phyloP scores from a whole-genome alignment of 2,888 invertebrate species.

The Zootermopsis nevadensis region DNA sequence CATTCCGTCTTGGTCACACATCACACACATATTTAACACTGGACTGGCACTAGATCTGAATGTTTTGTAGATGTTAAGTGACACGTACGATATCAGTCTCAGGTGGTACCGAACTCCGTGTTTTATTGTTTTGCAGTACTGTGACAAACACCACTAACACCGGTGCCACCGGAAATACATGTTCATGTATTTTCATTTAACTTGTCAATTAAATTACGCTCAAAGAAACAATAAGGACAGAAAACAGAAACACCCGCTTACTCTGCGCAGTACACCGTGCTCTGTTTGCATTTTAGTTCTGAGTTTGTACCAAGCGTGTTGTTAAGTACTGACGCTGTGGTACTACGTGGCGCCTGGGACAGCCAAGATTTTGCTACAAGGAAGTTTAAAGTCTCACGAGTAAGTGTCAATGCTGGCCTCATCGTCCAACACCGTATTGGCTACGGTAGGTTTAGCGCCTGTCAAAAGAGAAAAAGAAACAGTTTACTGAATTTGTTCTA shows the following conservation, averaged over 20 bases:
- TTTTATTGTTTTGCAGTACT: neutral
- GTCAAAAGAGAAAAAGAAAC: conserved; percentile 25
- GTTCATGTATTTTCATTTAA: neutral
- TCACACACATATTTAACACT: conserved; percentile 9
- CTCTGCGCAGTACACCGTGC: neutral
- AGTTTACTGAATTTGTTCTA: neutral
- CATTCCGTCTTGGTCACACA: neutral
- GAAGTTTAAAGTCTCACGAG: conserved; percentile 45
- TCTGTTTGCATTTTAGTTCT: neutral
- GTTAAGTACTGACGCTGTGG: conserved; percentile 16
- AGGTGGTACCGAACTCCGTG: neutral
- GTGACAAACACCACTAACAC: neutral
- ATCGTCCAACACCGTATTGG: conserved; percentile 51
- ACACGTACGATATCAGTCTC: neutral
- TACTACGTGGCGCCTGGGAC: neutral
- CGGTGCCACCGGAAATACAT: neutral
- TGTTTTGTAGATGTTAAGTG: neutral
- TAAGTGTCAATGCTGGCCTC: conserved; percentile 42
- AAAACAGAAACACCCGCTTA: neutral
- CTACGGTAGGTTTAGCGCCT: conserved; percentile 49
- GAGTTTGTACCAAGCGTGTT: neutral
- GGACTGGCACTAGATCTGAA: neutral
- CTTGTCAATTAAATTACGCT: conserved; percentile 1
- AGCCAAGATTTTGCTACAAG: neutral
- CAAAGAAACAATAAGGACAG: conserved; percentile 34